Evolutionary conservation across 1,140 invertebrate genomes (phyloP).

Genomic region (Leptinotarsa defecta): DNA sequence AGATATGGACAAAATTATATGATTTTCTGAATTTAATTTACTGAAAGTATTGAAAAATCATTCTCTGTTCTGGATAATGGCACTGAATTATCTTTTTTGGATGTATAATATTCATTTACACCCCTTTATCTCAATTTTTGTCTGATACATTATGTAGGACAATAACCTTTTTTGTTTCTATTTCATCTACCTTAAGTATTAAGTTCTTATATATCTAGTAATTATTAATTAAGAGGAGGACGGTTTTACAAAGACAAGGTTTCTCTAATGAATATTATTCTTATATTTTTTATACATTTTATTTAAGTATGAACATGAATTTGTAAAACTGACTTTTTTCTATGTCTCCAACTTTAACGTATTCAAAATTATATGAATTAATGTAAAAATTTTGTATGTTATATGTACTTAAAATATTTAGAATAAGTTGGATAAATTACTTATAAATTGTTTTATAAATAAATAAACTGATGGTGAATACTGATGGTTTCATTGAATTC

Average conservation of each 20-base stretch:
- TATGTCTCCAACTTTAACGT: background rate
- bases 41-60: too few relatives aligned
- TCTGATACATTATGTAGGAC: slow-evolving; percentile 5
- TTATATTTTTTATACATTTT: slow-evolving; percentile 15
- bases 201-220: slow-evolving; percentile 8
- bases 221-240: background rate
- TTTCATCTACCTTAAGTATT: slow-evolving; percentile 2
- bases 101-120: background rate
- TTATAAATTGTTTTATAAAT: slow-evolving; percentile 53
- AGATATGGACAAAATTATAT: too few relatives aligned
- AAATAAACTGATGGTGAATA: slow-evolving; percentile 34
- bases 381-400: slow-evolving; percentile 51
- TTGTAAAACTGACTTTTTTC: slow-evolving; percentile 18
- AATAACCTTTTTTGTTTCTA: slow-evolving; percentile 7
- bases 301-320: slow-evolving; percentile 7
- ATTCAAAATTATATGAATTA: slow-evolving; percentile 34
- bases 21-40: too few relatives aligned
- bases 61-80: too few relatives aligned
- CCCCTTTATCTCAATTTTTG: background rate
- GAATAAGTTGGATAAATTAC: slow-evolving; percentile 45
- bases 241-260: too few relatives aligned
- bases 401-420: slow-evolving; percentile 48
- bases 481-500: background rate
- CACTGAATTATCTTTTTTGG: too few relatives aligned
- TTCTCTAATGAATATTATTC: too few relatives aligned